Base-by-base conservation (phyloP, 2,113 vertebrate species). In the Platichthys flesus region DNA sequence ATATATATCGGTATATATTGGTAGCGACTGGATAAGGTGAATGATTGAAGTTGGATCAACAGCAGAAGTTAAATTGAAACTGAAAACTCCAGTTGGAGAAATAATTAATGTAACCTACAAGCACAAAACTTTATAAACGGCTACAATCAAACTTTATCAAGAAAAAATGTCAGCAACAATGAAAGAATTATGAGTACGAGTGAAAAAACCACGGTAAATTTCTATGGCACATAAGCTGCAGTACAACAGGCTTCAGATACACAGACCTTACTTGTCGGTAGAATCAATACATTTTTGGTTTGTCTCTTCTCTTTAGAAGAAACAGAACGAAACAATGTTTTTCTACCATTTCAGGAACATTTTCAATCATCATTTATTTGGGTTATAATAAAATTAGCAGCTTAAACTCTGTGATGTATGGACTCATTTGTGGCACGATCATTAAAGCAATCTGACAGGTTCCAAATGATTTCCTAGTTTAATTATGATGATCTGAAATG, bases 401-500 rank as follows among this genome's bases (percentile, higher is more conserved):
- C 40, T 40, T 40, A 10, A 40, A 40, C 37, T 9, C 40, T 12
- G 40, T 10, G 3, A 42, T 42, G 40, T 42, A 42, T 40, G 12
- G 3, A 13, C 40, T 13, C 10, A 42, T 13, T 47, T 8, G 28
- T 23, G 24, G 20, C 56, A 35, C 15, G 23, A 72, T 31, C 70
- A 64, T 64, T 16, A 24, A 45, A 23, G n/a, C 21, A 45, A 64
- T 64, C 62, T 49, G 16, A 51, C 23, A 51, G 42, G 63, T 66
- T 66, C 15, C 26, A 51, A 54, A 52, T 52, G n/a, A 31, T 21
- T 60, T n/a, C 58, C 16, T 35, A 42, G 6, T 31, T 40, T 40
- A 40, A 40, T 40, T 9, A 10, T 40, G 10, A 40, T 12, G 18
- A 59, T 49, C 54, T 45, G 5, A 45, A 4, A 15, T 1, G 6